These are phyloP conservation scores for Apocheima hispidaria DNA, from an alignment of 2,888 invertebrate species.

Conservation along the genomic window DNA sequence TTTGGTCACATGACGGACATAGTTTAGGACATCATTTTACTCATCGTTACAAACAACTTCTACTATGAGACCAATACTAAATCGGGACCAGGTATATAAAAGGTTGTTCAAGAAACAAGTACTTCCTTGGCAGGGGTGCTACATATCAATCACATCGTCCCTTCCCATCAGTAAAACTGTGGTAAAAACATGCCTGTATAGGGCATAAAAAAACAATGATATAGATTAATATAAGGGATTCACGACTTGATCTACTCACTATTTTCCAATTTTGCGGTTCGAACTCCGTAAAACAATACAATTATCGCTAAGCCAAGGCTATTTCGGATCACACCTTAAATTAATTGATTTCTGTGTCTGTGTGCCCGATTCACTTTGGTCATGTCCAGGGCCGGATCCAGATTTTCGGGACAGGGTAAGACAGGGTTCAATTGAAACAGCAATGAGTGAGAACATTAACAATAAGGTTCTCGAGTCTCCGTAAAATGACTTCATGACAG, in stretches of 20 bases:
- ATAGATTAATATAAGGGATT: not conserved
- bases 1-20: too few relatives aligned
- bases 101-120: too few relatives aligned
- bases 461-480: too few relatives aligned
- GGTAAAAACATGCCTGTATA: too few relatives aligned
- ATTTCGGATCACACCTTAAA: constrained; percentile 57
- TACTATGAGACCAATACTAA: too few relatives aligned
- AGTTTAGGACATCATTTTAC: too few relatives aligned
- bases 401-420: not conserved
- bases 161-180: too few relatives aligned
- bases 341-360: constrained; percentile 58
- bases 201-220: not conserved
- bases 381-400: constrained; percentile 7
- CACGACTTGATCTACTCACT: constrained; percentile 5
- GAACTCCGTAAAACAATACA: constrained; percentile 53
- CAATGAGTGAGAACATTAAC: not conserved
- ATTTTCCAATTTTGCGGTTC: constrained; percentile 2
- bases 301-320: constrained; percentile 56
- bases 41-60: too few relatives aligned
- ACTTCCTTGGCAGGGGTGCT: too few relatives aligned
- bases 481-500: too few relatives aligned
- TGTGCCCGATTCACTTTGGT: constrained; percentile 32
- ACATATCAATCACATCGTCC: too few relatives aligned
- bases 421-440: not conserved
- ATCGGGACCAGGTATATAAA: too few relatives aligned